Percentiles rank a stretch among this genome's conserved stretches.
Conservation (phyloP, 2,888 invertebrate species). For the Pterobdella sp. region DNA sequence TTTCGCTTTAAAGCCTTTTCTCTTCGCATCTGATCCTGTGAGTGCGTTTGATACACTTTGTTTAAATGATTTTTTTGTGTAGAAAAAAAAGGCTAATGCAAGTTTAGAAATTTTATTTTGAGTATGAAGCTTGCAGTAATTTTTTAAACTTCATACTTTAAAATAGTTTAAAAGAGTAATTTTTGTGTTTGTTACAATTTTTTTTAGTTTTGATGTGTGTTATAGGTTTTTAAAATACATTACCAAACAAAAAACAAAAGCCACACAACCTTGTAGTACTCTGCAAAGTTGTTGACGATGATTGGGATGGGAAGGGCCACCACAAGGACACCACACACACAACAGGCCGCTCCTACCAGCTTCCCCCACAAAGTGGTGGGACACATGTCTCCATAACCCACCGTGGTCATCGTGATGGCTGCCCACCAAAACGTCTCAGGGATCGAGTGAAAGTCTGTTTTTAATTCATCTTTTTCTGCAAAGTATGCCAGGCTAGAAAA, state of each 20-base stretch:
- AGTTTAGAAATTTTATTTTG: no score
- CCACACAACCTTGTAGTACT: conserved; percentile 91
- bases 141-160: no score
- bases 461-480: conserved; percentile 94
- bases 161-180: no score
- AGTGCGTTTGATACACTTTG: no score
- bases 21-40: conserved; percentile 86
- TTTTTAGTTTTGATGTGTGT: no score
- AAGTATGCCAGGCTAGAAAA: conserved; percentile 97
- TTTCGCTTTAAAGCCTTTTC: conserved; percentile 94
- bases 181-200: no score
- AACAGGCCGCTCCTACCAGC: conserved; percentile 99
- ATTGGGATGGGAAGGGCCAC: conserved; percentile 99
- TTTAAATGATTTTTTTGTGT: no score
- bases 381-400: conserved; percentile 93
- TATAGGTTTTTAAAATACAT: no score
- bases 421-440: conserved; percentile 99
- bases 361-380: conserved; percentile 96
- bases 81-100: no score
- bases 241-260: no score
- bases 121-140: no score
- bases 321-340: conserved; percentile 99
- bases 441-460: conserved; percentile 93
- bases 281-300: conserved; percentile 99
- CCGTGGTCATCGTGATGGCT: conserved; percentile 72